A percentile compares a stretch with the other conserved stretches of the same genome.
These are phyloP conservation scores for Tachycineta bicolor DNA, from an alignment of 2,113 vertebrate species.

Conservation along the genomic window DNA sequence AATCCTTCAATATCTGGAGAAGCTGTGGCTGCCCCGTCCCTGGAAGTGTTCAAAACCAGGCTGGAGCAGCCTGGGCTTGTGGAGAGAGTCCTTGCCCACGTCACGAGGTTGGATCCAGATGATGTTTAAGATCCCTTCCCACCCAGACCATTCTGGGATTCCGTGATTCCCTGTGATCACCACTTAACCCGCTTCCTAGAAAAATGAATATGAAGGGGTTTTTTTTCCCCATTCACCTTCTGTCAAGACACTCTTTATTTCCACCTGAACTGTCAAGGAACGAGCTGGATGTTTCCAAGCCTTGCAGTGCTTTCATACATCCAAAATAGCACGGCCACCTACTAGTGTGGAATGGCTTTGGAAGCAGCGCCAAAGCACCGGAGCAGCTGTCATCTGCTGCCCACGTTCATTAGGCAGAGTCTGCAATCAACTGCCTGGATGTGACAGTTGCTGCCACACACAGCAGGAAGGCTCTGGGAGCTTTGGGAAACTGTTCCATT, in stretches of 20 bases:
- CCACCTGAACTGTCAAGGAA: conserved; percentile 4
- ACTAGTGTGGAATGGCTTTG: not conserved
- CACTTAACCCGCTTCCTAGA: not conserved
- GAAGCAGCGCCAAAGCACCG: not conserved
- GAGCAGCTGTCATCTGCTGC: conserved; percentile 21
- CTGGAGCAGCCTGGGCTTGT: not conserved
- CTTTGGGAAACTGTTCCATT: not conserved
- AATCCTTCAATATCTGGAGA: not conserved
- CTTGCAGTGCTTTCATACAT: not conserved
- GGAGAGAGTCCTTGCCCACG: not conserved
- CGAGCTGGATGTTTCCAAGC: not conserved
- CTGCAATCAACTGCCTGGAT: not conserved
- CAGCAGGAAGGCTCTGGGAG: not conserved
- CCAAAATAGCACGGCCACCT: conserved; percentile 1
- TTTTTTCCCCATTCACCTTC: not conserved
- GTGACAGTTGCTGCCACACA: not conserved
- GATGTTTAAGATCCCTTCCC: not conserved
- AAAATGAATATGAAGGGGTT: not conserved
- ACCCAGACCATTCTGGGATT: not conserved
- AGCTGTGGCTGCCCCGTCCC: not conserved
- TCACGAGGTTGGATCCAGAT: not conserved
- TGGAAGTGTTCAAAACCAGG: not conserved
- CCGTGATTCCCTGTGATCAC: not conserved
- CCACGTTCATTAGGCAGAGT: not conserved
- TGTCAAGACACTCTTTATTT: not conserved